Evolutionary conservation across 2,797 vertebrate genomes (phyloP).

Genomic region (Catharus ustulatus): DNA sequence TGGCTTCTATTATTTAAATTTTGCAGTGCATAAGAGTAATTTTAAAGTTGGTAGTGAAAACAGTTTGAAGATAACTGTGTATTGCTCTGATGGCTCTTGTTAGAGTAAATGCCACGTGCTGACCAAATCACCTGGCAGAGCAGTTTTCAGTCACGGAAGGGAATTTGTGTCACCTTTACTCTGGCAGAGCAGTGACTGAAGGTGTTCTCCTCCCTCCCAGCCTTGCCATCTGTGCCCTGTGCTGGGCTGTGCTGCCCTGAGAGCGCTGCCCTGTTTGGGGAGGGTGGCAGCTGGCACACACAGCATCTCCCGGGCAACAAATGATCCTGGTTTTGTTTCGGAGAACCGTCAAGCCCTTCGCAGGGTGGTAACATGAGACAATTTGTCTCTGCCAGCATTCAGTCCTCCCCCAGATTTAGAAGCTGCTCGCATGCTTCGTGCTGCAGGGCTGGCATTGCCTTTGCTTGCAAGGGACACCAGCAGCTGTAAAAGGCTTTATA

Average conservation of each 20-base stretch:
- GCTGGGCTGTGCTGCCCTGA: background rate
- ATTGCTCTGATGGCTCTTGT: background rate
- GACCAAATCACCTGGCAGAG: background rate
- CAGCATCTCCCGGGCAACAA: constrained; percentile 44
- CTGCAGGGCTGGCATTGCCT: background rate
- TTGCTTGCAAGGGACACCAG: background rate
- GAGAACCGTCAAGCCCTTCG: background rate
- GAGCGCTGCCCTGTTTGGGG: background rate
- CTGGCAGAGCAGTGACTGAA: background rate
- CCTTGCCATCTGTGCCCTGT: accelerated
- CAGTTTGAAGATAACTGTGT: background rate
- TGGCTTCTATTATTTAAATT: background rate
- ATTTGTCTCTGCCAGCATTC: constrained; percentile 26
- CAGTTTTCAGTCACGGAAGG: background rate
- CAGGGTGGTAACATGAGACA: constrained; percentile 40
- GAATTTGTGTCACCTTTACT: accelerated
- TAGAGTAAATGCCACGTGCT: background rate
- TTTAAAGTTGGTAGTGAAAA: background rate
- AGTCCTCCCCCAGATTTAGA: constrained; percentile 62
- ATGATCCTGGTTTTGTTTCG: background rate
- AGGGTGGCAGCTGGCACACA: background rate
- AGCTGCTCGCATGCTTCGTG: constrained; percentile 19
- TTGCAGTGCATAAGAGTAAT: background rate
- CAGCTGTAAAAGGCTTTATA: constrained; percentile 4
- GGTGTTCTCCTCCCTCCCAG: background rate